A percentile compares a stretch with the other conserved stretches of the same genome.
phyloP scores from a whole-genome alignment of 2,113 vertebrate species.

The Oophaga pumilio region DNA sequence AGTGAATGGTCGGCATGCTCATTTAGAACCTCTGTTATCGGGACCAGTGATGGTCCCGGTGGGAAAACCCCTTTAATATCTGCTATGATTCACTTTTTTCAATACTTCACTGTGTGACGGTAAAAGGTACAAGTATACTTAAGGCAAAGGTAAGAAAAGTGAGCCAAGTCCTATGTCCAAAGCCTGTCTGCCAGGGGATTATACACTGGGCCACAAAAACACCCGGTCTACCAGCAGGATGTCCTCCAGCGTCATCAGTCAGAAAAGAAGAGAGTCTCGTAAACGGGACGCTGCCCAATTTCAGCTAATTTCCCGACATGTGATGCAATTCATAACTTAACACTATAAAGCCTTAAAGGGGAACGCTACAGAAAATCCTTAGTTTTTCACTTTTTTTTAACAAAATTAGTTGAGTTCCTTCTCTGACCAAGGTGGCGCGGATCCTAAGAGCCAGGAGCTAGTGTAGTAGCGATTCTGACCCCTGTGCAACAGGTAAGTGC shows the following conservation, averaged over 20 bases:
- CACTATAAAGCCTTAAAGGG: not conserved
- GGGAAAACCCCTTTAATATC: no score
- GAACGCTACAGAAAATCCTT: not conserved
- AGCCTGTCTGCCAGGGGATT: conserved; percentile 9
- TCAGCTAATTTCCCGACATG: not conserved
- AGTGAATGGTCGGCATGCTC: no score
- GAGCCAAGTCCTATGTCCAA: not conserved
- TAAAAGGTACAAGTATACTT: not conserved
- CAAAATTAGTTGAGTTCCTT: no score
- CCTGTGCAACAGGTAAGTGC: not conserved
- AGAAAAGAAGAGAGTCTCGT: not conserved
- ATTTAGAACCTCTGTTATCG: no score
- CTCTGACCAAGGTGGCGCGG: no score
- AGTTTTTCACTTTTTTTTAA: not conserved
- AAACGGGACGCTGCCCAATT: not conserved
- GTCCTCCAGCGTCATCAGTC: not conserved
- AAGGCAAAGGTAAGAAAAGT: conserved; percentile 17
- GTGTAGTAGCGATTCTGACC: not conserved
- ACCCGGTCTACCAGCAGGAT: not conserved
- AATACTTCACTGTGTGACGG: not conserved
- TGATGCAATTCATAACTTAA: not conserved
- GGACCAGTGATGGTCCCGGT: no score
- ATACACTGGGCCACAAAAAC: not conserved
- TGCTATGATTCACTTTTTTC: not conserved
- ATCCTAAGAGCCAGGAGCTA: not conserved